Evolutionary conservation across 2,888 invertebrate species (phyloP), one percentile per base, ranked within the genome.

Genomic region (Siphonodentalium dalli): DNA sequence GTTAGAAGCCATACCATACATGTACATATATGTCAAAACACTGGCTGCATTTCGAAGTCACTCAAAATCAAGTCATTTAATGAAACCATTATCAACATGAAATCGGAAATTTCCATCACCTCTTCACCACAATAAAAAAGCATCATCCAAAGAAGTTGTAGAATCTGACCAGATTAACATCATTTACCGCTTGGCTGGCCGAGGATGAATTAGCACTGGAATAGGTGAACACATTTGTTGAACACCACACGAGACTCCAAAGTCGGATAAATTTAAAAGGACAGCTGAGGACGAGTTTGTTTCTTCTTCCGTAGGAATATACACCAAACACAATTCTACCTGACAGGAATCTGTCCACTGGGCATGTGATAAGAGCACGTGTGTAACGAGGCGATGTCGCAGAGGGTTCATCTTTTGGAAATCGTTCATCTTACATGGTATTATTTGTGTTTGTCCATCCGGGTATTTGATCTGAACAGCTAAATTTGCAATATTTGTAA

Each of bases 321-420:
- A 35, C 3, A 69, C 71, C 15, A 74, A 55, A 20, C 65, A 63
- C 7, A 76, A 50, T 47, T 76, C 73, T 27, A 76, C 69, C 37
- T 66, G 60, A 23, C 73, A 70, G 0, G 71, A 63, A 41, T 76
- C 76, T 61, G 82, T 79, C 83, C 83, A 83, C 42, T 93, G 92
- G 68, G 91, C 90, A 81, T 93, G 93, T 0, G 95, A 95, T 23
- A 97, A 85, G 35, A 94, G 83, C 11, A 95, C 92, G 1, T 90
- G 91, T 0, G 95, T 93, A 27, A 91, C 85, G 21, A 97, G 84
- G 13, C 93, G 86, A 54, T 82, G 78, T 21, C 66, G 61, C 7
- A 76, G 68, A n/a, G 65, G 68, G 28, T 69, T 68, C 31, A 70
- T 61, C 39, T 72, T 70, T 23, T 90, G 87, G 69, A 95, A 86